phyloP scores from a whole-genome alignment of 1,140 invertebrate genomes.

The Gonatopus flavifemur region DNA sequence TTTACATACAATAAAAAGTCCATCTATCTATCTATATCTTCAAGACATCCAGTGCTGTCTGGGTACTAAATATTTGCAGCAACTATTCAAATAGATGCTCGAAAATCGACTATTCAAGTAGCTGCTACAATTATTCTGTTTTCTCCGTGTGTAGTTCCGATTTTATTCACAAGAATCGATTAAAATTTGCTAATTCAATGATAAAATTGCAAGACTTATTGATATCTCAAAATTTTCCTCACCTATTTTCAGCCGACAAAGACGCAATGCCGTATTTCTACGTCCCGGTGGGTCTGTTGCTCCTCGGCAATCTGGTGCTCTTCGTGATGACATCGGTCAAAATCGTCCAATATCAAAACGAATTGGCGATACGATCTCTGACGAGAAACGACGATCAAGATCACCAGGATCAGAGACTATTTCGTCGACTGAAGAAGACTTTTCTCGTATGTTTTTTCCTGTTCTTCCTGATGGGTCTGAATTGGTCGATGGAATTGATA shows the following conservation, averaged over 20 bases:
- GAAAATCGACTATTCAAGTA: too few species aligned
- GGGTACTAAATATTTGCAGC: too few species aligned
- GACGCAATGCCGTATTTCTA: conserved; percentile 67
- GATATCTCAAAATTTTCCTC: not conserved
- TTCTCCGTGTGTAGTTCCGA: not conserved
- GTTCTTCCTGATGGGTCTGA: conserved; percentile 62
- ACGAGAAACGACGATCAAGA: conserved; percentile 45
- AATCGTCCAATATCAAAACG: conserved; percentile 43
- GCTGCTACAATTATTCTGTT: too few species aligned
- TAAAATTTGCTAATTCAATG: not conserved
- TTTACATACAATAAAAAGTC: too few species aligned
- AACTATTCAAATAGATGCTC: too few species aligned
- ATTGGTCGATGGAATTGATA: conserved; percentile 61
- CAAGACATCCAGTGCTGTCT: too few species aligned
- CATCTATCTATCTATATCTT: too few species aligned
- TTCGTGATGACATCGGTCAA: conserved; percentile 59
- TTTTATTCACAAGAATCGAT: not conserved
- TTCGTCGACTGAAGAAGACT: conserved; percentile 41
- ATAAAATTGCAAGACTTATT: not conserved
- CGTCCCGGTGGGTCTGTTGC: conserved; percentile 62
- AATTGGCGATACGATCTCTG: conserved; percentile 43
- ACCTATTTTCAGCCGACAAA: conserved; percentile 56
- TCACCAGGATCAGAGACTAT: conserved; percentile 38
- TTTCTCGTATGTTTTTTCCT: conserved; percentile 56
- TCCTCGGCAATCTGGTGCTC: conserved; percentile 59